phyloP scores from a whole-genome alignment of 1,140 invertebrate genomes.

The Popillia japonica region DNA sequence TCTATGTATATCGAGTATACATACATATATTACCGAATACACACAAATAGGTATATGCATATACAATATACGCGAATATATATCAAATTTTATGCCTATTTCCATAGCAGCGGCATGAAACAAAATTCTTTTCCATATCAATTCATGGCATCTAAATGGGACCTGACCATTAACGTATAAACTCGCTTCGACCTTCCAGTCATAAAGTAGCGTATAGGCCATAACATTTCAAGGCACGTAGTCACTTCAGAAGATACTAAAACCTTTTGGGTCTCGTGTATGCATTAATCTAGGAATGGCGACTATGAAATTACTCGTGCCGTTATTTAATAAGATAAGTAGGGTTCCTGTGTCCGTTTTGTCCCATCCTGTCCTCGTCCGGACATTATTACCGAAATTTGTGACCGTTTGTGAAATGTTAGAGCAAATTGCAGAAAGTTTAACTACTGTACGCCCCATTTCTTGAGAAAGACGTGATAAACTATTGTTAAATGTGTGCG shows the following conservation, averaged over 20 bases:
- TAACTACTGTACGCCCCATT: background rate
- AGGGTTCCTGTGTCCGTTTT: slow-evolving; percentile 21
- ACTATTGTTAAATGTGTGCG: background rate
- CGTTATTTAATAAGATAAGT: slow-evolving; percentile 34
- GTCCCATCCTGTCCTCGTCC: slow-evolving; percentile 28
- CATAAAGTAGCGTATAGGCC: slow-evolving; percentile 8
- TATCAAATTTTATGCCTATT: slow-evolving; percentile 16
- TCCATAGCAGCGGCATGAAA: slow-evolving; percentile 14
- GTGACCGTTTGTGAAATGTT: slow-evolving; percentile 27
- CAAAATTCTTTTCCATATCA: slow-evolving; percentile 21
- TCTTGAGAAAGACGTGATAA: background rate
- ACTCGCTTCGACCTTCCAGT: slow-evolving; percentile 23
- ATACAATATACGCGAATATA: background rate
- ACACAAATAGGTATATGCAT: too few species aligned
- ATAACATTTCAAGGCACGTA: slow-evolving; percentile 35
- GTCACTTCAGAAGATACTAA: slow-evolving; percentile 27
- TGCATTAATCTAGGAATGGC: slow-evolving; percentile 32
- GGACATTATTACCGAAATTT: slow-evolving; percentile 25
- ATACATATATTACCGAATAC: too few species aligned
- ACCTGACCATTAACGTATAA: slow-evolving; percentile 22
- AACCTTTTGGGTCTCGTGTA: slow-evolving; percentile 30
- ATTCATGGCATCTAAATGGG: slow-evolving; percentile 26
- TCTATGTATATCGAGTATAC: too few species aligned
- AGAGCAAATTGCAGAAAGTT: slow-evolving; percentile 5
- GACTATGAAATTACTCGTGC: slow-evolving; percentile 26